Evolutionary conservation across 2,888 invertebrate species (phyloP).

Genomic region (Cosmopolites sordidus): DNA sequence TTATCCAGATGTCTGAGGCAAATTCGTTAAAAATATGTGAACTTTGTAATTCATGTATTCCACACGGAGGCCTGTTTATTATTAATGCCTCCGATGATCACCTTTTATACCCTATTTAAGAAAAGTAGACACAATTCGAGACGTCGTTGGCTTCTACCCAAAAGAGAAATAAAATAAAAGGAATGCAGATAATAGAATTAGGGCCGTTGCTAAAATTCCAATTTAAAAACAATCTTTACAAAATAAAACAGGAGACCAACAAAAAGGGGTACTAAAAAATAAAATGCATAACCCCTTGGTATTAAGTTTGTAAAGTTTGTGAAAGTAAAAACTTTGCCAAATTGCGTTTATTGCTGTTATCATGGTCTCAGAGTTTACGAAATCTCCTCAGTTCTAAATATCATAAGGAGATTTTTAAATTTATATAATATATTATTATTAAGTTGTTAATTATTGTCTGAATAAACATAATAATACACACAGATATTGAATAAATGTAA

Average conservation of each 20-base stretch:
- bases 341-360: constrained; percentile 21
- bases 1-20: constrained; percentile 20
- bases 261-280: constrained; percentile 12
- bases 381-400: background rate
- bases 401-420: too few species aligned
- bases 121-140: constrained; percentile 11
- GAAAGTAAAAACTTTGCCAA: constrained; percentile 19
- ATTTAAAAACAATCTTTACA: constrained; percentile 30
- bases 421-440: too few species aligned
- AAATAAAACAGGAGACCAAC: constrained; percentile 25
- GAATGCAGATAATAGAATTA: constrained; percentile 4
- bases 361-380: constrained; percentile 15
- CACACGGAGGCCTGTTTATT: constrained; percentile 7
- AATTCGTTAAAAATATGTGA: constrained; percentile 11
- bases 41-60: constrained; percentile 14
- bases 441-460: too few species aligned
- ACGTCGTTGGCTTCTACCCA: background rate
- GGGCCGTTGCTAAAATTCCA: constrained; percentile 15
- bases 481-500: too few species aligned
- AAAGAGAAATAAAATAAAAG: too few species aligned
- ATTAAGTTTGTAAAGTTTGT: constrained; percentile 17
- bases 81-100: constrained; percentile 1
- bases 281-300: constrained; percentile 20
- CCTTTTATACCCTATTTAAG: constrained; percentile 14
- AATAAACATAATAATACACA: too few species aligned